These are phyloP conservation scores for Zingel zingel DNA, from an alignment of 2,113 vertebrate species.

Conservation along the genomic window DNA sequence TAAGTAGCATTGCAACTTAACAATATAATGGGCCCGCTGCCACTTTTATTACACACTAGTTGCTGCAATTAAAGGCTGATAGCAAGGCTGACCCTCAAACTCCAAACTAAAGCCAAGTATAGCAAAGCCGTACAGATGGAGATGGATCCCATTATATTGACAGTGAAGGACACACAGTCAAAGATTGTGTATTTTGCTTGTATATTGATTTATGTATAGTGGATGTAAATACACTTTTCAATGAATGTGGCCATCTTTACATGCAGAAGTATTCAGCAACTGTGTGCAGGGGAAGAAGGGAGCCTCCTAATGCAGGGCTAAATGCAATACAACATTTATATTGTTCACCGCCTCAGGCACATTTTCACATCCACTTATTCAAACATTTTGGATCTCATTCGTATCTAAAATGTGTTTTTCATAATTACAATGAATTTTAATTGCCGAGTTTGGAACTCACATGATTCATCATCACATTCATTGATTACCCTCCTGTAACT, in stretches of 20 bases:
- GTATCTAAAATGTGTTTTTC: neutral
- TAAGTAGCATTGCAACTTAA: conserved; percentile 55
- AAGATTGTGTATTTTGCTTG: conserved; percentile 5
- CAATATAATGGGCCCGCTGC: conserved; percentile 57
- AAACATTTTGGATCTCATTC: neutral
- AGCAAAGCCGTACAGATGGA: conserved; percentile 6
- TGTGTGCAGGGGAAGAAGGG: neutral
- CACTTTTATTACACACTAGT: conserved; percentile 49
- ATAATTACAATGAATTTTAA: neutral
- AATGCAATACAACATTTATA: neutral
- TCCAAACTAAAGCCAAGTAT: conserved; percentile 34
- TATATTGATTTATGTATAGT: conserved; percentile 28
- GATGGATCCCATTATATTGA: conserved; percentile 19
- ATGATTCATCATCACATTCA: neutral
- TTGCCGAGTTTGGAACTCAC: neutral
- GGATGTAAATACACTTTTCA: conserved; percentile 7
- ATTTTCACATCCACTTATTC: neutral
- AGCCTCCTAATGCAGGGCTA: neutral
- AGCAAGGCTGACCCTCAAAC: conserved; percentile 31
- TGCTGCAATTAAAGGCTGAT: conserved; percentile 44
- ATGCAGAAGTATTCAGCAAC: neutral
- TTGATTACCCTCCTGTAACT: neutral
- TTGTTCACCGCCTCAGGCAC: neutral
- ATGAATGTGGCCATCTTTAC: neutral
- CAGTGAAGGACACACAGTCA: conserved; percentile 23